phyloP scores from a whole-genome alignment of 2,888 invertebrate genomes.

The Malacosoma neustria region DNA sequence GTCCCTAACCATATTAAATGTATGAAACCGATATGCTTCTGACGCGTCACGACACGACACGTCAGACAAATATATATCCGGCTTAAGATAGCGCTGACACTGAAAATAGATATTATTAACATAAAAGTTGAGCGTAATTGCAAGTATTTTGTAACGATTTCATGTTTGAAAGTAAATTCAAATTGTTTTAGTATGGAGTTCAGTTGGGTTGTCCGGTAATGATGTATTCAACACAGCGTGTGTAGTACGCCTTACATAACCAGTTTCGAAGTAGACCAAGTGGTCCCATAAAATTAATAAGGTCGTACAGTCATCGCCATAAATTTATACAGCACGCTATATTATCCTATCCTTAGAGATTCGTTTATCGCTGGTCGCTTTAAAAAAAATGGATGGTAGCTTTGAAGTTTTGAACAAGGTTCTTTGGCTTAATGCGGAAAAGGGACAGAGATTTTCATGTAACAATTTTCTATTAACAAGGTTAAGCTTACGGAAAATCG shows the following conservation, averaged over 20 bases:
- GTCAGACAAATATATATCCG: no score
- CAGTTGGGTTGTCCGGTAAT: no score
- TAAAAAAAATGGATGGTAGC: background rate
- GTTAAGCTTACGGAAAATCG: background rate
- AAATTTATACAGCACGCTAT: constrained; percentile 40
- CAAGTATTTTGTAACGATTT: no score
- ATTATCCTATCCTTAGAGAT: constrained; percentile 24
- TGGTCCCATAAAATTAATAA: constrained; percentile 64
- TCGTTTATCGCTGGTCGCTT: background rate
- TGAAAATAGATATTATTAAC: no score
- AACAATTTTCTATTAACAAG: background rate
- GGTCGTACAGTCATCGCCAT: constrained; percentile 44
- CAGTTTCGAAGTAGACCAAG: constrained; percentile 48
- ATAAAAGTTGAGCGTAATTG: no score
- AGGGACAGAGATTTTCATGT: background rate
- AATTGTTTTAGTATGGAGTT: no score
- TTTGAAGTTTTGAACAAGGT: background rate
- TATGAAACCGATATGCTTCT: no score
- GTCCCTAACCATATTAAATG: no score
- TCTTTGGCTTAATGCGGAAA: background rate
- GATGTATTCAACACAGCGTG: no score
- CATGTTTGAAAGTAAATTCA: no score
- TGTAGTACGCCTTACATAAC: constrained; percentile 27
- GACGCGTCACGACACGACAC: no score
- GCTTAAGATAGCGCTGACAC: no score